A percentile compares a stretch with the other conserved stretches of the same genome.
These are phyloP conservation scores for Lepisosteus oculatus DNA, from an alignment of 2,113 vertebrate species.

Conservation along the genomic window DNA sequence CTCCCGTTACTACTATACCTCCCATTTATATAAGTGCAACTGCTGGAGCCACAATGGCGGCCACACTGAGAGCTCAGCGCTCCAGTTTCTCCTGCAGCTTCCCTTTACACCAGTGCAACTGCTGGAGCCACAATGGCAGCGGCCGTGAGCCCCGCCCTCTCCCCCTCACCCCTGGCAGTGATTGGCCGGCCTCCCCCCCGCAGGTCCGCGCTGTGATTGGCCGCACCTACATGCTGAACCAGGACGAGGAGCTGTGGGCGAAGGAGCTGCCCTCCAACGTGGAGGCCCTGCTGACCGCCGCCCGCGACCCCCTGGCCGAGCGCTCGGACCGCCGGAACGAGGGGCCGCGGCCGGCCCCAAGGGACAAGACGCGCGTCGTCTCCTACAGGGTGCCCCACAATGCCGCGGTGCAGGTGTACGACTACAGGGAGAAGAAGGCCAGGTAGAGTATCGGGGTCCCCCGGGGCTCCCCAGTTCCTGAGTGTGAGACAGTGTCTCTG, in stretches of 20 bases:
- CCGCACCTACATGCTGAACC: slow-evolving; percentile 83
- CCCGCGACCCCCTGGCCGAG: slow-evolving; percentile 63
- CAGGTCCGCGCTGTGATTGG: slow-evolving; percentile 84
- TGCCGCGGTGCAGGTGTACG: slow-evolving; percentile 81
- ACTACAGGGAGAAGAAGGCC: slow-evolving; percentile 82
- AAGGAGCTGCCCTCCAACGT: slow-evolving; percentile 78
- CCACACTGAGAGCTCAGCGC: no score
- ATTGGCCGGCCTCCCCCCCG: neutral
- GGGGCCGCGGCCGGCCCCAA: accelerated
- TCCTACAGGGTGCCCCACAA: slow-evolving; percentile 84
- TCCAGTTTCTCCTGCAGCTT: no score
- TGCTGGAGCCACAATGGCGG: no score
- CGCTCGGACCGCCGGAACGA: slow-evolving; percentile 35
- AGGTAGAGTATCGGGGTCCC: slow-evolving; percentile 51
- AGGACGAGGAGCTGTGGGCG: slow-evolving; percentile 84
- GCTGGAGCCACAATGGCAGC: no score
- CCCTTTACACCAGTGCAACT: no score
- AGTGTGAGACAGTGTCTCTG: no score
- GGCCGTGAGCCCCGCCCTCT: no score
- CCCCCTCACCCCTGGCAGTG: neutral
- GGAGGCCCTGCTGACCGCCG: slow-evolving; percentile 64
- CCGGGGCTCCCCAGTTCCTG: no score
- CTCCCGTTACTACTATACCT: no score
- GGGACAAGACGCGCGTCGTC: slow-evolving; percentile 73
- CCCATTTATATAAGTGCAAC: no score